These are phyloP conservation scores for Balearica regulorum DNA, from an alignment of 2,797 vertebrate species.

Conservation along the genomic window DNA sequence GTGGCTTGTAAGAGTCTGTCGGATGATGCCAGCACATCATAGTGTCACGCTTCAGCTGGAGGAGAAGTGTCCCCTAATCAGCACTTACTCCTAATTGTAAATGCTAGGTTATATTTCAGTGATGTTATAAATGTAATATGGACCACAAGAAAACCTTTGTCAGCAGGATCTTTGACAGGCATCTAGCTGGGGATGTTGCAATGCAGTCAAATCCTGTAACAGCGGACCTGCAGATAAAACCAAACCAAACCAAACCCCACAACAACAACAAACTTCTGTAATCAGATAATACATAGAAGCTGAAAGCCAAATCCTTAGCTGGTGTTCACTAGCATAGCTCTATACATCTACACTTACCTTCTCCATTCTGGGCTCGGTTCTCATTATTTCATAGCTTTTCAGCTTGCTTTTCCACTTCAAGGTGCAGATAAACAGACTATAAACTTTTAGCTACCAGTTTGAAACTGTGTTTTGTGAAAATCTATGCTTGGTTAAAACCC, in stretches of 20 bases:
- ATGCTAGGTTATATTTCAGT: background rate
- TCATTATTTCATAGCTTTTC: background rate
- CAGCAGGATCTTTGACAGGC: background rate
- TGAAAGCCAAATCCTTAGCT: background rate
- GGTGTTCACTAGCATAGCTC: background rate
- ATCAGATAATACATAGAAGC: background rate
- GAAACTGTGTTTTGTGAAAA: background rate
- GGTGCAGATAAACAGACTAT: background rate
- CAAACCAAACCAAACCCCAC: background rate
- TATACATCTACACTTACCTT: background rate
- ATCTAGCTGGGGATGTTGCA: background rate
- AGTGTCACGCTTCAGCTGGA: background rate
- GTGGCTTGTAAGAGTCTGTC: background rate
- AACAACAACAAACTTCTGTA: background rate
- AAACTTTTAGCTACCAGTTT: background rate
- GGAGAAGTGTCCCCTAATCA: background rate
- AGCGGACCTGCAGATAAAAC: background rate
- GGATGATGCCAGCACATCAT: background rate
- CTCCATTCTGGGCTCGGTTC: background rate
- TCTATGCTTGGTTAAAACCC: background rate
- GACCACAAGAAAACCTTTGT: background rate
- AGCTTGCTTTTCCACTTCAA: background rate
- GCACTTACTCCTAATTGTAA: accelerated
- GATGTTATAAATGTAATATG: background rate
- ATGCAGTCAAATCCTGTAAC: background rate